These are phyloP conservation scores for Lordiphosa fenestrarum DNA, from an alignment of 2,888 invertebrate genomes.

Conservation along the genomic window DNA sequence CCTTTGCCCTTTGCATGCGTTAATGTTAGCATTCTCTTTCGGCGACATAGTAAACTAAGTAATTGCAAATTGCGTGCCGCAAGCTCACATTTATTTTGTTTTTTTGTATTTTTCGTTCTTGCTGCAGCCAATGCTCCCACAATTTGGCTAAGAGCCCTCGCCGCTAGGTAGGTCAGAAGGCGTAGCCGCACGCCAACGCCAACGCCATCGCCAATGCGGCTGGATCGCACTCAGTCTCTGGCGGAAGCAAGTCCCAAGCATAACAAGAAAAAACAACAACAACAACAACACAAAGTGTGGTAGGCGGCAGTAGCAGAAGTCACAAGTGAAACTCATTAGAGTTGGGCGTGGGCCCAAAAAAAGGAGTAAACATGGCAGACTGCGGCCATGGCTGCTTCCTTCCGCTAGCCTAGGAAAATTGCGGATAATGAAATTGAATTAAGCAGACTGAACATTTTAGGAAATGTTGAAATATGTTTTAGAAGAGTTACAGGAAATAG, in stretches of 20 bases:
- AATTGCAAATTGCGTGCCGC: slow-evolving; percentile 68
- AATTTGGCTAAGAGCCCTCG: slow-evolving; percentile 72
- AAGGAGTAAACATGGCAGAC: slow-evolving; percentile 30
- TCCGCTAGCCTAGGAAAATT: background rate
- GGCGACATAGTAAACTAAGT: slow-evolving; percentile 47
- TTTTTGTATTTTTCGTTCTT: slow-evolving; percentile 3
- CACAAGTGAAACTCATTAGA: slow-evolving; percentile 58
- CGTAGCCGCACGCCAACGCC: slow-evolving; percentile 48
- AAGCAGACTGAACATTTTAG: background rate
- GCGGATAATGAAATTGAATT: slow-evolving; percentile 1
- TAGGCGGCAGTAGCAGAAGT: slow-evolving; percentile 10
- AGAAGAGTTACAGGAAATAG: too few relatives aligned
- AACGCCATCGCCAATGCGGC: slow-evolving; percentile 40
- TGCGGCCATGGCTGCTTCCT: slow-evolving; percentile 29
- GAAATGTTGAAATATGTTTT: background rate
- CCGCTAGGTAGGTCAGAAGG: slow-evolving; percentile 68
- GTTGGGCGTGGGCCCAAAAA: slow-evolving; percentile 14
- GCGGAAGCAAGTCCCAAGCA: slow-evolving; percentile 23
- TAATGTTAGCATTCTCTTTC: slow-evolving; percentile 19
- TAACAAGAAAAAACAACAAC: slow-evolving; percentile 23
- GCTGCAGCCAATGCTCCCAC: slow-evolving; percentile 49
- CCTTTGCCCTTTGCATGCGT: slow-evolving; percentile 29
- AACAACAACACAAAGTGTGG: slow-evolving; percentile 16
- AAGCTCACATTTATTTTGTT: slow-evolving; percentile 38
- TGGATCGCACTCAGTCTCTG: slow-evolving; percentile 37